Evolutionary conservation across 2,797 vertebrate species (phyloP), one percentile per base, ranked within the genome.

Genomic region (Euphonia xanthogaster): DNA sequence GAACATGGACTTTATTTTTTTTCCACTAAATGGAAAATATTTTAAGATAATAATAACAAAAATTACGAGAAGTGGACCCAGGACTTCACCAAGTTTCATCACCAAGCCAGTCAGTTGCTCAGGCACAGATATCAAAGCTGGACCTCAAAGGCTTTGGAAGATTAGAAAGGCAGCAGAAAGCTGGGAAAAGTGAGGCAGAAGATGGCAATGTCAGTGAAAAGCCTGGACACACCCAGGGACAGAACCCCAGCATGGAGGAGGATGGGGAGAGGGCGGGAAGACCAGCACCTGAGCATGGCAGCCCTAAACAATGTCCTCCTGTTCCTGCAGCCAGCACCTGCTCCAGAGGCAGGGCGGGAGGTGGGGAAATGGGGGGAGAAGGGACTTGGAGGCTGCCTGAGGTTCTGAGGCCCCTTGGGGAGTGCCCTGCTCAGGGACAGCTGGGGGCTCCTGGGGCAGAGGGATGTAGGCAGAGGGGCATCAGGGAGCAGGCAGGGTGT

Each of bases 301-400:
- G 71, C 65, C 42, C 67, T 7, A 6, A 78, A 94, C 90, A 96
- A 96, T 90, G 72, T 65, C 14, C 60, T 57, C 88, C 92, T 96
- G 94, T 96, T 93, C 86, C 82, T 24, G 4, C 73, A 71, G 62
- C 16, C 21, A 2, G 93, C 90, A 95, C 93, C 81, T 96, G 89
- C 80, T 85, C 60, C 74, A 66, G 60, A 35, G 24, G 25, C 33
- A 35, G 60, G 60, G n/a, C 3, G 7, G 71, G 62, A 81, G 58
- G 19, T 45, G 53, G 27, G 50, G 33, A 74, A 53, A 31, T 4
- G 31, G 6, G 22, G 42, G 25, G 16, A 80, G 40, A 86, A 86
- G 24, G 24, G 31, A 25, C 67, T 85, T 2, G 2, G 47, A 44
- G 35, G 22, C 45, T 58, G 63, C 33, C 39, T 28, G 54, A 44